Percentiles rank a stretch among this genome's conserved stretches.
Evolutionary conservation across 2,797 vertebrate species (phyloP).

Genomic region (Bufotes viridis): DNA sequence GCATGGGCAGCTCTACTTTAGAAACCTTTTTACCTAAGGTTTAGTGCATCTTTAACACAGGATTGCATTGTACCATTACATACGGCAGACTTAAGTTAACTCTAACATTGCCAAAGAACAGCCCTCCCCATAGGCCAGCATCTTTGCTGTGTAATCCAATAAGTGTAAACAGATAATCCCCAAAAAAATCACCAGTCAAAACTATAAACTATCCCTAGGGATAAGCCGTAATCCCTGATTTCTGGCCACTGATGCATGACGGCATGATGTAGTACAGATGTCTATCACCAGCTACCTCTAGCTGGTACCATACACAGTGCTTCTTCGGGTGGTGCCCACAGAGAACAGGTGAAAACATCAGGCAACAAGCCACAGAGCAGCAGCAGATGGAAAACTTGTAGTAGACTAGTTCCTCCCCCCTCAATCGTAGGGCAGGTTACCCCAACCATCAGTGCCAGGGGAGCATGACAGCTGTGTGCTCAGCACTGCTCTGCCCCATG

Average conservation of each 20-base stretch:
- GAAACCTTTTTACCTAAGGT: neutral
- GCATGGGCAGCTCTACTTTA: neutral
- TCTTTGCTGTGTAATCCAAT: slow-evolving; percentile 21
- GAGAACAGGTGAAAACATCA: slow-evolving; percentile 20
- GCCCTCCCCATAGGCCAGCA: neutral
- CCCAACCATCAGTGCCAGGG: neutral
- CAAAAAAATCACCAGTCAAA: neutral
- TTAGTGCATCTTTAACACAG: neutral
- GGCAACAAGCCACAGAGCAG: slow-evolving; percentile 10
- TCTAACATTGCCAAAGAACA: neutral
- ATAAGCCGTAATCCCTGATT: slow-evolving; percentile 26
- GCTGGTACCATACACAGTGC: slow-evolving; percentile 14
- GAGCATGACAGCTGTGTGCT: slow-evolving; percentile 26
- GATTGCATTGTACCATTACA: neutral
- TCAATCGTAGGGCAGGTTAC: neutral
- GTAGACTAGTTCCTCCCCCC: slow-evolving; percentile 1
- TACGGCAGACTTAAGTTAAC: slow-evolving; percentile 15
- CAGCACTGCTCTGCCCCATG: slow-evolving; percentile 34
- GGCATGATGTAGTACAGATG: slow-evolving; percentile 19
- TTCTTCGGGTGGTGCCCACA: slow-evolving; percentile 8
- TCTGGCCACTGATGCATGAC: slow-evolving; percentile 1
- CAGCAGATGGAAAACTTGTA: slow-evolving; percentile 17
- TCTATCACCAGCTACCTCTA: slow-evolving; percentile 8
- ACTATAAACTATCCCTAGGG: neutral
- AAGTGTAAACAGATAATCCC: slow-evolving; percentile 9